Evolutionary conservation across 2,113 vertebrate genomes (phyloP).

Genomic region (Pelobates fuscus): DNA sequence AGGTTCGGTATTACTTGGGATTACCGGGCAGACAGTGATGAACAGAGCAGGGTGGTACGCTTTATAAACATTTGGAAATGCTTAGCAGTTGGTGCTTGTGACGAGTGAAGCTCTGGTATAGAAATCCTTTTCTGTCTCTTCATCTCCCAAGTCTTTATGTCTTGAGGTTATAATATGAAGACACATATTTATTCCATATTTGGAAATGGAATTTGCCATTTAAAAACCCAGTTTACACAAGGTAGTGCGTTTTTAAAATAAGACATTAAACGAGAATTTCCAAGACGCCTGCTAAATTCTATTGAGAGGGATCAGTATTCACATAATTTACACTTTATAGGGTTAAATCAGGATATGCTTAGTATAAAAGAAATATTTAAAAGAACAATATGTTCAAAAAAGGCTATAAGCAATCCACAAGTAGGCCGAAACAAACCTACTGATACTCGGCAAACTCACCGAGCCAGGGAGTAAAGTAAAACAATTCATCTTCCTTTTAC

Average conservation of each 20-base stretch:
- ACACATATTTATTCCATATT: slow-evolving; percentile 22
- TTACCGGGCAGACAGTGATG: background rate
- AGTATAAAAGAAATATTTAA: background rate
- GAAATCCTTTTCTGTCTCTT: background rate
- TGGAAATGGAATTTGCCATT: slow-evolving; percentile 7
- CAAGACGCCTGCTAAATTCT: background rate
- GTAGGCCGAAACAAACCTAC: too few species aligned
- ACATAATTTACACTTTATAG: slow-evolving; percentile 6
- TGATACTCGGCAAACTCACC: too few species aligned
- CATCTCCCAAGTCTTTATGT: background rate
- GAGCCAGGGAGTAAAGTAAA: too few species aligned
- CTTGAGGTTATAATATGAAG: background rate
- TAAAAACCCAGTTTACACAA: background rate
- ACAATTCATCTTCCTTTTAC: too few species aligned
- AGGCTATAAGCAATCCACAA: too few species aligned
- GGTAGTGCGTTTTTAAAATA: background rate
- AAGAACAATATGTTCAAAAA: too few species aligned
- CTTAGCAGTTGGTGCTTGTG: background rate
- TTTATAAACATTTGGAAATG: background rate
- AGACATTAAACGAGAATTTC: background rate
- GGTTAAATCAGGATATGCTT: background rate
- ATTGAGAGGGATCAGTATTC: slow-evolving; percentile 4
- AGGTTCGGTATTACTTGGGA: background rate
- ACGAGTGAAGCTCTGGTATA: background rate
- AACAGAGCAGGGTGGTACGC: background rate